Base-by-base conservation (phyloP, 2,113 vertebrate species). In the Pedetes capensis region DNA sequence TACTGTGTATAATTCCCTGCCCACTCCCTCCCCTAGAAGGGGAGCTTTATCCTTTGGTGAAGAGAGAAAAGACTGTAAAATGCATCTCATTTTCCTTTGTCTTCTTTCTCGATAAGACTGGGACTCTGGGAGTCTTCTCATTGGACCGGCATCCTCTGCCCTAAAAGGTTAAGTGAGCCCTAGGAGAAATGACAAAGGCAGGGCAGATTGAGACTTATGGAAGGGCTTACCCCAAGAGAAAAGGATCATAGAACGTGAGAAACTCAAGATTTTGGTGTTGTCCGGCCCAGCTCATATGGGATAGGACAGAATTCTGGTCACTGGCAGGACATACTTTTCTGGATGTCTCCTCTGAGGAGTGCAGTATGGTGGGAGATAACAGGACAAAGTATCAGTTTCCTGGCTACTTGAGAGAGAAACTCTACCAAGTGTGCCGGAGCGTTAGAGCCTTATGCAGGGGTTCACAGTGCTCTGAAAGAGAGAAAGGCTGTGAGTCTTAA, bases 361-460 rank as follows among this genome's bases (percentile, higher is more conserved):
- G 29, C 25, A 86, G 8, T 18, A 39, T 55, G 27, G 18, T 32
- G 59, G n/a, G 39, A 83, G 47, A 9, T 64, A 63, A 71, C 4
- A 51, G 39, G n/a, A 18, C 2, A 66, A 37, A 37, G 22, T 44
- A 10, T 7, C 29, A 79, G 27, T 2, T 39, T n/a, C 23, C 34
- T 11, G 13, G 29, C 57, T 0, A 51, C 27, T 44, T 61, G 79
- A 84, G 49, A 80, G 20, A 84, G 57, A 86, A 93, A 71, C 6
- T 59, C 44, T 42, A 71, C 10, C 13, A 27, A 25, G 7, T 16
- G 1, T 42, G 23, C 25, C 39, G 23, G 37, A 23, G 8, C 23
- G 1, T 29, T 14, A 13, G 55, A 53, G 13, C 9, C 29, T 84
- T 74, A 3, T n/a, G 1, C 1, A 64, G 23, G 18, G 1, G 0